phyloP scores from a whole-genome alignment of 2,888 invertebrate genomes.

The Drosophila sordidula region DNA sequence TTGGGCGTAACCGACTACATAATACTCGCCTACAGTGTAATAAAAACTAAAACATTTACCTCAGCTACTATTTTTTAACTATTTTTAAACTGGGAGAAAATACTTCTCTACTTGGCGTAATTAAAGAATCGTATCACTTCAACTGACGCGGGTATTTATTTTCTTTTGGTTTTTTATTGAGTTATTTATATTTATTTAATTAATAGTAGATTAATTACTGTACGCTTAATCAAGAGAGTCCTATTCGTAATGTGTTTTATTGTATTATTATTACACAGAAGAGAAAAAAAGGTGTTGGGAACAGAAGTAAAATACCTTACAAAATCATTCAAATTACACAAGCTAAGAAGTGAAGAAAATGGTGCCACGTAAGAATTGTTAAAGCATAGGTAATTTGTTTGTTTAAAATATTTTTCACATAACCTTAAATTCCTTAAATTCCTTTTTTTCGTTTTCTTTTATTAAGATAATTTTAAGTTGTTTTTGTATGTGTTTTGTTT shows the following conservation, averaged over 20 bases:
- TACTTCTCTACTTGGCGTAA: too few relatives aligned
- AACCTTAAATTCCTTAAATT: conserved; percentile 57
- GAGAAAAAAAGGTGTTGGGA: conserved; percentile 27
- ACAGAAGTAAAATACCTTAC: conserved; percentile 25
- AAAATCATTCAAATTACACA: conserved; percentile 36
- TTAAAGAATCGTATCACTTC: too few relatives aligned
- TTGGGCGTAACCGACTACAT: too few relatives aligned
- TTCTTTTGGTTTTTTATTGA: background rate
- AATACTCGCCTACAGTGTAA: too few relatives aligned
- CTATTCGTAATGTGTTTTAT: conserved; percentile 75
- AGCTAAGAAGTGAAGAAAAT: conserved; percentile 33
- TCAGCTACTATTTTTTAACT: too few relatives aligned
- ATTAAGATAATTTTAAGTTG: conserved; percentile 56
- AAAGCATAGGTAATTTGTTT: conserved; percentile 61
- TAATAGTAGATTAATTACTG: conserved; percentile 77
- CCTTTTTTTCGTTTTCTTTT: conserved; percentile 36
- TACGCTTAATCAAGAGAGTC: conserved; percentile 78
- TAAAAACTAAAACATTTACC: too few relatives aligned
- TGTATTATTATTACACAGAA: conserved; percentile 51
- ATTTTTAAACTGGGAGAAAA: too few relatives aligned
- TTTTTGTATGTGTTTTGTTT: conserved; percentile 37
- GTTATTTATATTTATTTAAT: conserved; percentile 70
- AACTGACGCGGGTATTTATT: conserved; percentile 4
- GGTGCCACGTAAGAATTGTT: conserved; percentile 43
- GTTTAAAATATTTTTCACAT: conserved; percentile 75